Evolutionary conservation across 1,140 invertebrate species (phyloP).

Genomic region (Spodoptera litura): DNA sequence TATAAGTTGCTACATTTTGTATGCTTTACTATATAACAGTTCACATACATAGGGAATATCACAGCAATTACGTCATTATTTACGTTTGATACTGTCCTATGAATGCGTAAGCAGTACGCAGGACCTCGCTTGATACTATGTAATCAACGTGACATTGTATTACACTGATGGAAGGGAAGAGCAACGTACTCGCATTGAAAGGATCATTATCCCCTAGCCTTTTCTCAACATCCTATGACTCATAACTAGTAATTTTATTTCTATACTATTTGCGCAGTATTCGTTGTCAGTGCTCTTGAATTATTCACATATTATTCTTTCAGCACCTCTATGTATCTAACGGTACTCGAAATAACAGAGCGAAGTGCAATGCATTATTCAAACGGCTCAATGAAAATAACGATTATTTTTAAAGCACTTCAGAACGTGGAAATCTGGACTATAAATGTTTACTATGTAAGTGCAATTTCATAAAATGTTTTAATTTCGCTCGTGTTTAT

Average conservation of each 20-base stretch:
- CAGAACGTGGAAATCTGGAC: neutral
- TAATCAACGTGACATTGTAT: conserved; percentile 12
- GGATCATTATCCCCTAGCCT: neutral
- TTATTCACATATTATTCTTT: neutral
- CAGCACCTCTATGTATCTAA: neutral
- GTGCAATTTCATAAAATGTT: neutral
- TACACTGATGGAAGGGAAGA: neutral
- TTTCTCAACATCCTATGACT: no score
- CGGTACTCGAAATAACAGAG: conserved; percentile 6
- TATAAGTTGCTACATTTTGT: no score
- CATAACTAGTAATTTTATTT: no score
- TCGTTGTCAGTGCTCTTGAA: neutral
- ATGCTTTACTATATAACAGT: neutral
- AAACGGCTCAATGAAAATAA: neutral
- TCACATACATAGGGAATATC: neutral
- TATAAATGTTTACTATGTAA: conserved; percentile 10
- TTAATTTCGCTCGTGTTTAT: conserved; percentile 1
- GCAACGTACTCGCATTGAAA: neutral
- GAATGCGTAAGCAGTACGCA: neutral
- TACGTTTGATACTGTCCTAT: neutral
- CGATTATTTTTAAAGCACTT: neutral
- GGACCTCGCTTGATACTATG: neutral
- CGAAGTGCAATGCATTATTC: conserved; percentile 14
- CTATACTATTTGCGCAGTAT: neutral
- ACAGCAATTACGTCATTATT: no score